Base-by-base conservation (phyloP, 2,888 invertebrate species). In the Cosmia trapezina region DNA sequence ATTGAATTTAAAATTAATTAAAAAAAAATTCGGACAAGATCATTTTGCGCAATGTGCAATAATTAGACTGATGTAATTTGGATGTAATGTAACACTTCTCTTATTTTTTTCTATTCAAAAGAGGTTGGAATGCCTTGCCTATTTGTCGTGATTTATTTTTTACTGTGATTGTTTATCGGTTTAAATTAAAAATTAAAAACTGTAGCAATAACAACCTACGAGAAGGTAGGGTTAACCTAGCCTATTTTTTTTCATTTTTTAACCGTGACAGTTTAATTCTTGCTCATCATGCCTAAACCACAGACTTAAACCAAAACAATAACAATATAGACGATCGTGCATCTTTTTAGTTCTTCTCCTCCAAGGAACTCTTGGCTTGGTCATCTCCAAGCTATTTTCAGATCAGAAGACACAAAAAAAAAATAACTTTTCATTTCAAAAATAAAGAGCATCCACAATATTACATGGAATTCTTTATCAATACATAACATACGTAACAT, bases 1-100 rank as follows among this genome's bases (percentile, higher is more conserved):
- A 70, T 65, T 62, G 2, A 53, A 71, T 49, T 69, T 47, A n/a
- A 68, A 78, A 74, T 80, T 68, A 61, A 69, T 80, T 66, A 51
- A 22, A 41, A 43, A 51, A 22, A 41, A 43, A 71, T 51, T 37
- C 22, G 41, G n/a, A 56, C 56, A 49, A 73, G 45, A 68, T 43
- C 37, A 62, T 59, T 63, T 80, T 73, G 61, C 76, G 69, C 57
- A 81, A 74, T 64, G 67, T 81, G 69, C 74, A 70, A 12, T 60
- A 22, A 67, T 67, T 60, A 22, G 22, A 28, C 19, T 64, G 59
- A 67, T 51, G 70, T 67, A 70, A 70, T 66, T n/a, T n/a, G n/a
- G n/a, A n/a, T n/a, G n/a, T n/a, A n/a, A n/a, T n/a, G n/a, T 67
- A 70, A 70, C 43, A 57, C 51, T 51, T 61, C 4, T 37, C 33